These are phyloP conservation scores for Hedychridium roseum DNA, from an alignment of 2,888 invertebrate species.

Conservation along the genomic window DNA sequence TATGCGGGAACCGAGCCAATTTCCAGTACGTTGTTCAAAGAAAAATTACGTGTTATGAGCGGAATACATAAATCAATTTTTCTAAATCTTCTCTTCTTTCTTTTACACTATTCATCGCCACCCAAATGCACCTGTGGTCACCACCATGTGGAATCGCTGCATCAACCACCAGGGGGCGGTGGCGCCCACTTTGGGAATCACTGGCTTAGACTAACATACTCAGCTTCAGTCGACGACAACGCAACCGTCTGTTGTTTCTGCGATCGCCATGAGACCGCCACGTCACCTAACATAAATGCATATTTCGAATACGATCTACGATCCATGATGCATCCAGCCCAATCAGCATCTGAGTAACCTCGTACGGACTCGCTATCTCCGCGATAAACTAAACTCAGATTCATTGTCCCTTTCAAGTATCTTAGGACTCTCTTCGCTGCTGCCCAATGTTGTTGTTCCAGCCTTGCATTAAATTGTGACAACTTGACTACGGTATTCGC, in stretches of 20 bases:
- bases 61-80: slow-evolving; percentile 4
- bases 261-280: background rate
- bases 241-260: slow-evolving; percentile 1
- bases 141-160: no score
- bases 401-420: slow-evolving; percentile 5
- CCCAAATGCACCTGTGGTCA: slow-evolving; percentile 3
- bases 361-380: background rate
- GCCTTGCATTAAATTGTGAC: no score
- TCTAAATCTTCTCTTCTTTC: slow-evolving; percentile 5
- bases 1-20: slow-evolving; percentile 2
- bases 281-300: background rate
- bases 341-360: slow-evolving; percentile 1
- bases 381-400: background rate
- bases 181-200: slow-evolving; percentile 5
- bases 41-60: slow-evolving; percentile 3
- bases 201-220: slow-evolving; percentile 5
- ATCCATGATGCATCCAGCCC: background rate
- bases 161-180: background rate
- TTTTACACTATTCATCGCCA: slow-evolving; percentile 4
- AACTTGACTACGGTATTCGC: no score
- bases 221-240: background rate
- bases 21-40: slow-evolving; percentile 3
- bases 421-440: slow-evolving; percentile 2
- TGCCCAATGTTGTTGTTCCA: no score
- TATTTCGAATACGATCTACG: background rate